These are phyloP conservation scores for Burhinus oedicnemus DNA, from an alignment of 2,113 vertebrate genomes.

Conservation along the genomic window DNA sequence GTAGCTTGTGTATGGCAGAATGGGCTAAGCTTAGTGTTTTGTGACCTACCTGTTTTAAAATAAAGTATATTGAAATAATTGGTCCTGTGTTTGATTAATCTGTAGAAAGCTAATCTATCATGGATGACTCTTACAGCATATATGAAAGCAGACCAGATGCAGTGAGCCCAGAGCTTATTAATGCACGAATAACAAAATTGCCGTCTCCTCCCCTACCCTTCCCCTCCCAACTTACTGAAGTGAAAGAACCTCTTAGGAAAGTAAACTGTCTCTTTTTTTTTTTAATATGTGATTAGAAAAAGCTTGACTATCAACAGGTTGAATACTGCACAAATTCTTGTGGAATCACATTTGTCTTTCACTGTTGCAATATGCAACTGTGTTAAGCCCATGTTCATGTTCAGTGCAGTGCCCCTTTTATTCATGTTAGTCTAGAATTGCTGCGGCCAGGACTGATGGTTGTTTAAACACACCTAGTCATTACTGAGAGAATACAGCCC, in stretches of 20 bases:
- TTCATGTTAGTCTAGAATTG: background rate
- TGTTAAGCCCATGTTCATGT: too few relatives aligned
- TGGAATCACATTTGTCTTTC: background rate
- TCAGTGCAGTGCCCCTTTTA: background rate
- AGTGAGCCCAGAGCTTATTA: background rate
- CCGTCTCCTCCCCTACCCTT: background rate
- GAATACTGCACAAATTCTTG: background rate
- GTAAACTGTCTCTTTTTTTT: background rate
- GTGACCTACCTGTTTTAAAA: conserved; percentile 79
- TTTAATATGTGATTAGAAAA: background rate
- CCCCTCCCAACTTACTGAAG: background rate
- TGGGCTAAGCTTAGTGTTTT: conserved; percentile 62
- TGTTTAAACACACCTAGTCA: background rate
- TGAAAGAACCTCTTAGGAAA: background rate
- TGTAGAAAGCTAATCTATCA: background rate
- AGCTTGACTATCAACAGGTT: background rate
- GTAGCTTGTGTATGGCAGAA: conserved; percentile 80
- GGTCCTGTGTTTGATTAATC: background rate
- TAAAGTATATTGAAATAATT: conserved; percentile 80
- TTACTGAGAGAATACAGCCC: background rate
- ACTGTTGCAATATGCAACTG: too few relatives aligned
- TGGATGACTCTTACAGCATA: background rate
- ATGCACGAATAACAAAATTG: background rate
- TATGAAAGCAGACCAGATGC: background rate
- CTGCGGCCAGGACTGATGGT: background rate